Base-by-base conservation (phyloP, 1,140 invertebrate genomes). In the Antheraea mylitta region DNA sequence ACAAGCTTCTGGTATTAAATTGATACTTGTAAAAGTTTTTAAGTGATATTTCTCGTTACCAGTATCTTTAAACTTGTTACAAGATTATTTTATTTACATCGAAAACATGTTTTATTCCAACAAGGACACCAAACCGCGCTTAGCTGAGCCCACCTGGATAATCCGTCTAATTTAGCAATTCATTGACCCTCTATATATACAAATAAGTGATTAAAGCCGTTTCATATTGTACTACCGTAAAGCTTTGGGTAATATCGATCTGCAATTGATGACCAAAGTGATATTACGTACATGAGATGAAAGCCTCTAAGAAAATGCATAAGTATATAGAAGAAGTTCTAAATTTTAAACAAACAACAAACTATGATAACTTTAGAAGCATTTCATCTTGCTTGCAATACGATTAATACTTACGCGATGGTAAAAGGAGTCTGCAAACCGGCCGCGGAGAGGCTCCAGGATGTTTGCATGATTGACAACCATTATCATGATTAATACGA, bases 401-500 rank as follows among this genome's bases (percentile, higher is more conserved):
- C 85, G 76, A 76, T 86, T 84, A 74, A 80, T 92, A 92, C 90
- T 92, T 90, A 92, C 90, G 80, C 77, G 76, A 80, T 83, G 80
- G 74, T 80, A 86, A 83, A 76, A 79, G 83, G 76, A 82, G 83
- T 81, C 89, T 84, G 87, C 88, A 80, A 82, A 81, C 81, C 75
- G 81, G 81, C 79, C 82, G 81, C 80, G 78, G 78, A 78, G 76
- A 73, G 77, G 78, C 86, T 86, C 86, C 87, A 80, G 76, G 82
- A 68, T 74, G 89, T 86, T 90, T 84, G 90, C 88, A 90, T 90
- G 88, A 92, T 87, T 83, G 87, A 90, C 87, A 92, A 92, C 88
- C 87, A 91, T 90, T 86, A 89, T 88, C 80, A 90, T 30, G 81
- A 92, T 92, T 92, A 92, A 90, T 90, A 90, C 79, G 83, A 85